These are phyloP conservation scores for Tragulus kanchil DNA, from an alignment of 2,113 vertebrate genomes.

Conservation along the genomic window DNA sequence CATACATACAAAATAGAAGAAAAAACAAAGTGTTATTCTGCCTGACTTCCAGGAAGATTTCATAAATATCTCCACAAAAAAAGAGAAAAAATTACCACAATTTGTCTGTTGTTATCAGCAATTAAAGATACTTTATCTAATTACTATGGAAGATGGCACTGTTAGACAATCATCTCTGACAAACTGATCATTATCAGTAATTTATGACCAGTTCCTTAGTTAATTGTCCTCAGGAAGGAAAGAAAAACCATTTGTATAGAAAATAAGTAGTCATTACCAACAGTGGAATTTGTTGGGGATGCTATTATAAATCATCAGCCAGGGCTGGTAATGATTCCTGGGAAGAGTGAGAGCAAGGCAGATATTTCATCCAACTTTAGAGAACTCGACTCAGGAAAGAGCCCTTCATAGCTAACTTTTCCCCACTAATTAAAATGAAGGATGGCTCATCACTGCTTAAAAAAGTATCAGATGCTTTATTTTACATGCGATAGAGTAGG, in stretches of 20 bases:
- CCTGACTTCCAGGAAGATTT: conserved; percentile 18
- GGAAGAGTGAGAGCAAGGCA: background rate
- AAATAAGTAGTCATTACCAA: conserved; percentile 74
- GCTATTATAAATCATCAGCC: conserved; percentile 71
- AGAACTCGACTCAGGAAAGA: background rate
- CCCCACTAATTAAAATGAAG: conserved; percentile 67
- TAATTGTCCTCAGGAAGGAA: conserved; percentile 78
- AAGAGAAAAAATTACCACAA: background rate
- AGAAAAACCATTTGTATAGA: conserved; percentile 71
- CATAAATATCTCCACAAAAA: conserved; percentile 3
- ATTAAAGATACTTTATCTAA: conserved; percentile 83
- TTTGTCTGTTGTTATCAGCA: conserved; percentile 70
- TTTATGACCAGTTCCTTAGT: conserved; percentile 83
- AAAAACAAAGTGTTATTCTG: background rate
- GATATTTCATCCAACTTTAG: background rate
- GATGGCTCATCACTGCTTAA: conserved; percentile 46
- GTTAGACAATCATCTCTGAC: conserved; percentile 77
- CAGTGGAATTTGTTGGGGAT: conserved; percentile 65
- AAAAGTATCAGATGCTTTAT: background rate
- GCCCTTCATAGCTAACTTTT: background rate
- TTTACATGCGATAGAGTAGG: background rate
- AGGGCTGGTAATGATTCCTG: conserved; percentile 8
- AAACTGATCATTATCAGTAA: conserved; percentile 85
- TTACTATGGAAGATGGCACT: conserved; percentile 70
- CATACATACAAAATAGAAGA: no score